Conservation (phyloP, 1,140 invertebrate genomes). For the Parapsyche elsis region DNA sequence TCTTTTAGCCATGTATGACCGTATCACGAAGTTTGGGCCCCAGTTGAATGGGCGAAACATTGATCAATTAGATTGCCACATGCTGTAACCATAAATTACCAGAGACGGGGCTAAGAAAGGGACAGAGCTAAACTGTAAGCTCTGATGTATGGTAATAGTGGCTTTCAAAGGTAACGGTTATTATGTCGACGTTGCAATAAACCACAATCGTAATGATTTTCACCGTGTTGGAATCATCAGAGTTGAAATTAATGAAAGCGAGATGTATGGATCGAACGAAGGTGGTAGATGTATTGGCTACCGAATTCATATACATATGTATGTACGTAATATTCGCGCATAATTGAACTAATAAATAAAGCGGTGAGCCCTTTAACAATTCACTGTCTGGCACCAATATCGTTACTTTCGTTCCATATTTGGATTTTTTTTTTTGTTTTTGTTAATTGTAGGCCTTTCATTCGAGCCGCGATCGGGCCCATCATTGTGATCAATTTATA, state of each 20-base stretch:
- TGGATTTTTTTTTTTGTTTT: too few species aligned
- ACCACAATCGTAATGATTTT: conserved; percentile 11
- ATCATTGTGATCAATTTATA: conserved; percentile 3
- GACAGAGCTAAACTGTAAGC: too few species aligned
- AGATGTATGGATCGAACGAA: not conserved
- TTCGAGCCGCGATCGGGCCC: not conserved
- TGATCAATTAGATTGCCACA: too few species aligned
- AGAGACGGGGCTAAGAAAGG: too few species aligned
- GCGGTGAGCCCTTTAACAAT: not conserved
- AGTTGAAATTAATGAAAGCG: not conserved
- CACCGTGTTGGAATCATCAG: too few species aligned
- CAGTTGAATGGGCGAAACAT: too few species aligned
- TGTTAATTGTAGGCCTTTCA: too few species aligned
- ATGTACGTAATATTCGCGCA: not conserved
- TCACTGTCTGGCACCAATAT: too few species aligned
- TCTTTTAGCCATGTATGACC: too few species aligned
- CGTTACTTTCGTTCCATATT: too few species aligned
- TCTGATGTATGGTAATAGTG: too few species aligned
- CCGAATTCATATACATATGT: conserved; percentile 23
- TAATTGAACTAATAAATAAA: conserved; percentile 42
- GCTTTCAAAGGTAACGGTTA: not conserved
- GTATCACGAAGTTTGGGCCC: conserved; percentile 6
- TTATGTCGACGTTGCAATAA: not conserved
- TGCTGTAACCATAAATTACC: too few species aligned
- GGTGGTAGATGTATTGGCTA: not conserved